Conservation (phyloP, 2,113 vertebrate genomes). For the Syrrhaptes paradoxus region DNA sequence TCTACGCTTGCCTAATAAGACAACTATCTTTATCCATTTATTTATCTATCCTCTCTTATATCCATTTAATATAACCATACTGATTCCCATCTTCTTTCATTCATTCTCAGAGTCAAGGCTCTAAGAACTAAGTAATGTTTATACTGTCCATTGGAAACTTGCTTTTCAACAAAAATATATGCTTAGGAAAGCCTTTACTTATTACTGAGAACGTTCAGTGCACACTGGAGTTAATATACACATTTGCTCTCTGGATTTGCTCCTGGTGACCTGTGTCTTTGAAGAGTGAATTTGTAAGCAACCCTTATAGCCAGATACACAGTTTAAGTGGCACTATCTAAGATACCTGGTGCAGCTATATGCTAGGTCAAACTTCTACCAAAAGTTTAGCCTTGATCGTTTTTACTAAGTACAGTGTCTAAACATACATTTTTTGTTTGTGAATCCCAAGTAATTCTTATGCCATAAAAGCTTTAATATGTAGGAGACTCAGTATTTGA, state of each 20-base stretch:
- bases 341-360: neutral
- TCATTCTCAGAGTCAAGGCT: neutral
- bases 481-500: neutral
- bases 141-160: neutral
- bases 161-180: neutral
- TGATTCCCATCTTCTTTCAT: neutral
- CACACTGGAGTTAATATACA: neutral
- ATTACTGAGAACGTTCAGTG: neutral
- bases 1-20: accelerated
- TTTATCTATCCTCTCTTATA: no score
- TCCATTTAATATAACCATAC: neutral
- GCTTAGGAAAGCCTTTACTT: neutral
- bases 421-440: neutral
- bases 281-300: neutral
- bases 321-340: neutral
- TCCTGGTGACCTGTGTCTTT: neutral
- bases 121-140: neutral
- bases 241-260: neutral
- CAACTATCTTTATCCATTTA: no score
- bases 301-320: neutral
- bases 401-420: neutral
- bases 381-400: neutral
- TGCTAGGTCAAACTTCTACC: neutral
- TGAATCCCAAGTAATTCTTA: neutral
- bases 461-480: neutral